These are phyloP conservation scores for Sphinx pinastri DNA, from an alignment of 2,888 invertebrate species.

Conservation along the genomic window DNA sequence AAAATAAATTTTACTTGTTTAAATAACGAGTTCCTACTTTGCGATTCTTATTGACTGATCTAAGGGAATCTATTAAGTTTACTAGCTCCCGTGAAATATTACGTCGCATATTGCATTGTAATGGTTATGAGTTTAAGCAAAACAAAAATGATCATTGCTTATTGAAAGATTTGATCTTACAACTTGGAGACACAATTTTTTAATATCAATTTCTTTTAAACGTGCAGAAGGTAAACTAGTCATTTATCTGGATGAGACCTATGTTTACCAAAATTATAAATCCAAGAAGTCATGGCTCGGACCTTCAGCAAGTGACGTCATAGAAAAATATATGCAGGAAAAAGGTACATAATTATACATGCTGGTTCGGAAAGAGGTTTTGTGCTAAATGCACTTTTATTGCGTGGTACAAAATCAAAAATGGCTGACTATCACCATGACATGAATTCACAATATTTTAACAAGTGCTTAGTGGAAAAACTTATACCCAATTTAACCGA, in stretches of 20 bases:
- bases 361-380: conserved; percentile 5
- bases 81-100: conserved; percentile 11
- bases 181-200: no score
- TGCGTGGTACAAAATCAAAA: conserved; percentile 4
- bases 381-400: neutral
- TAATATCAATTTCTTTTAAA: neutral
- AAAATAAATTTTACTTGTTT: conserved; percentile 31
- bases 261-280: conserved; percentile 1
- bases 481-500: neutral
- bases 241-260: no score
- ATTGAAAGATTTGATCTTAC: neutral
- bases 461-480: neutral
- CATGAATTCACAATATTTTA: neutral
- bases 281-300: neutral
- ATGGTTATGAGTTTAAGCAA: conserved; percentile 9
- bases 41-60: conserved; percentile 1
- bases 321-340: conserved; percentile 21
- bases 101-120: conserved; percentile 20
- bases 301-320: conserved; percentile 24
- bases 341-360: conserved; percentile 9
- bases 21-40: conserved; percentile 22
- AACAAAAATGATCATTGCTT: conserved; percentile 22
- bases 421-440: neutral
- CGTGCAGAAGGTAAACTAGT: neutral
- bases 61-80: conserved; percentile 3